Evolutionary conservation across 2,797 vertebrate genomes (phyloP).

Genomic region (Netta rufina): DNA sequence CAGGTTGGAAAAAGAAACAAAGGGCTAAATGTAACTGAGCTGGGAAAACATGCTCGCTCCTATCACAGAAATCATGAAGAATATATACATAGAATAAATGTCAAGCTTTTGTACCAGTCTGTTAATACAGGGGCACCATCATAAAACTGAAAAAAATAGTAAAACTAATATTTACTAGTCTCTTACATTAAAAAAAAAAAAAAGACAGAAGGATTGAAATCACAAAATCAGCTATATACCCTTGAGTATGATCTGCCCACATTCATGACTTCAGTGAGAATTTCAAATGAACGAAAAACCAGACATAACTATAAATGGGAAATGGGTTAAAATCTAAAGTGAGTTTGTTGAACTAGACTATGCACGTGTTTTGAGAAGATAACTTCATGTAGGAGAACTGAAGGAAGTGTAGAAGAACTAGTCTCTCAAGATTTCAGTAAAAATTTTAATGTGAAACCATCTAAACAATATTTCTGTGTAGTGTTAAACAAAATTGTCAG

Average conservation of each 20-base stretch:
- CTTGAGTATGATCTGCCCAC: not conserved
- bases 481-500: not conserved
- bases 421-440: not conserved
- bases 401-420: not conserved
- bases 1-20: not conserved
- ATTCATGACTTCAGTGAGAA: not conserved
- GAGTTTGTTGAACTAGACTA: not conserved
- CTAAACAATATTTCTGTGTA: not conserved
- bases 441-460: not conserved
- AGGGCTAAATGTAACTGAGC: not conserved
- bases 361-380: not conserved
- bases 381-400: not conserved
- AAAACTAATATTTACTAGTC: not conserved
- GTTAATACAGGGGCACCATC: not conserved
- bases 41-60: not conserved
- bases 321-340: not conserved
- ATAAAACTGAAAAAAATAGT: not conserved
- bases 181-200: not conserved
- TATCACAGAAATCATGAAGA: not conserved
- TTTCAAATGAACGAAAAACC: not conserved
- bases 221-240: not conserved
- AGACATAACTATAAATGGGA: not conserved
- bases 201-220: not conserved
- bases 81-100: not conserved
- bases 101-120: not conserved